Base-by-base conservation (phyloP, 1,140 invertebrate genomes). In the Pollicipes pollicipes region DNA sequence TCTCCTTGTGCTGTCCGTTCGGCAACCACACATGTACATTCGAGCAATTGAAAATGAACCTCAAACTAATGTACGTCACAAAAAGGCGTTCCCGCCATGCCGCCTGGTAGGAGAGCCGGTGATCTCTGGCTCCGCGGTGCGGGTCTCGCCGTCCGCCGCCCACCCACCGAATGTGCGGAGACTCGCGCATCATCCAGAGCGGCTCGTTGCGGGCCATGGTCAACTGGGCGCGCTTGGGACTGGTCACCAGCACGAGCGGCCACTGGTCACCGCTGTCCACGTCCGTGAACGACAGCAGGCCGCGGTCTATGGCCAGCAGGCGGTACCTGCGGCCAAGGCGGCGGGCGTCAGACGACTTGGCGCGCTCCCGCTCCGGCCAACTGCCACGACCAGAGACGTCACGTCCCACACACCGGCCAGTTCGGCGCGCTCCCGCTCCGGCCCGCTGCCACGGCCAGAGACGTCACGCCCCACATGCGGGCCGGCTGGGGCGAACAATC, bases 241-340 rank as follows among this genome's bases (percentile, higher is more conserved):
- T 95, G 35, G 92, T 94, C 16, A 95, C 84, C 73, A 95, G 78
- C 66, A 88, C 83, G 24, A 93, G 80, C 29, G 93, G 93, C 90
- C 90, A 95, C 64, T 72, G 69, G 35, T 85, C 81, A 72, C 85
- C 82, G 77, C 91, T 86, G 71, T 83, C 81, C 69, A 89, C 81
- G 69, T 97, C 93, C 72, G 86, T 81, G 79, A 96, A 95, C n/a
- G 91, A 90, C 78, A 96, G 88, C 72, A 93, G 78, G 28, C 91
- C 92, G 80, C 95, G 88, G 80, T 97, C 93, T 73, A 96, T 85
- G 30, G 89, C 90, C 66, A 85, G 84, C 30, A 97, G 77, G 28
- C 93, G 85, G 81, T 86, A 93, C 77, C 88, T 90, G 77, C 70
- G 82, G 77, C 75, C 73, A 72, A 73, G 67, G 69, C 68, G 37